Base-by-base conservation (phyloP, 37 sponge, comb jelly and placozoan species). In the Chondrosia reniformis region DNA sequence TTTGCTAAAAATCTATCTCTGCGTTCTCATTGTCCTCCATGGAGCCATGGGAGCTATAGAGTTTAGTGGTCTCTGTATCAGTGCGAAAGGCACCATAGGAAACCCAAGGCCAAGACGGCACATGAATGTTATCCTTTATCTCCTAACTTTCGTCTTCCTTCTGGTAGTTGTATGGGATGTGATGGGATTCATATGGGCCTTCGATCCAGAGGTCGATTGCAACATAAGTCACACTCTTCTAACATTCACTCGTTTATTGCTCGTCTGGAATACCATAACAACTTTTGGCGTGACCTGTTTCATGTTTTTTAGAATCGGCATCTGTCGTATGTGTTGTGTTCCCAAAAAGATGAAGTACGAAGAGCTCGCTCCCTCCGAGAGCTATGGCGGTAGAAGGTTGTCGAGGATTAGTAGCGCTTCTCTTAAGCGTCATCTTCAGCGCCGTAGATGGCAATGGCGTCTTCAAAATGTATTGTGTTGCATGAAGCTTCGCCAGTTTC, bases 131-230 rank as follows among this genome's bases (percentile, higher is more conserved):
- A 22, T 74, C 3, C 71, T 90, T 21, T 90, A 90, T 58, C 55
- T 85, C 10, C 76, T 82, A 31, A 41, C 71, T 1, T 33, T 19
- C 15, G 32, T 78, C 15, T 79, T 85, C 36, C 56, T 80, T 10
- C 1, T 85, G 33, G 86, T 80, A 46, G 63, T 85, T 66, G 46
- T 74, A 17, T 90, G 91, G 91, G 86, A 83, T 32, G 58, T 85
- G 33, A 77, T 90, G 46, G 91, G 91, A 37, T 65, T 90, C 17
- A 4, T 90, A n/a, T 90, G 86, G 91, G 83, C 84, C 0, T 85
- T 80, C 65, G 86, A 85, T 58, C 83, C 91, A 6, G 49, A 74
- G 15, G 63, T 85, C 24, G 76, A 82, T 28, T 90, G 91, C 58
- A 36, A 72, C 37, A n/a, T 25, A 12, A 74, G 76, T 6, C 86